Evolutionary conservation across 2,888 invertebrate species (phyloP).

Genomic region (Ennomos erosarius): DNA sequence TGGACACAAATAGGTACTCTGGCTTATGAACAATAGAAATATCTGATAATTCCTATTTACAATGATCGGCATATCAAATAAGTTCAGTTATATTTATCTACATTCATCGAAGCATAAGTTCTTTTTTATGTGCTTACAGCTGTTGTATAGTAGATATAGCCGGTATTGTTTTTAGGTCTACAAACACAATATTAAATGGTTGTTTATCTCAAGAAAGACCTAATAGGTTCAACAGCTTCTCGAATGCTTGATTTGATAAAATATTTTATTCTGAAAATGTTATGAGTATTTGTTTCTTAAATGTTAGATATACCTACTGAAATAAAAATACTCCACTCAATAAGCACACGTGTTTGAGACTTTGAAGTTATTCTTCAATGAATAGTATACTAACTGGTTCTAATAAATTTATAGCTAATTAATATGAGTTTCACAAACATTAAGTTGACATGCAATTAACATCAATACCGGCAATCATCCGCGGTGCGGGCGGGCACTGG

Average conservation of each 20-base stretch:
- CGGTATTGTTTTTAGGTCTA: neutral
- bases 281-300: neutral
- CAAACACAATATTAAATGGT: conserved; percentile 1
- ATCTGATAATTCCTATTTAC: conserved; percentile 63
- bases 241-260: conserved; percentile 5
- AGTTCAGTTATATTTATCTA: conserved; percentile 42
- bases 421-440: conserved; percentile 60
- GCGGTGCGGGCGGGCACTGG: conserved; percentile 39
- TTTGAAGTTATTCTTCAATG: conserved; percentile 39
- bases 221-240: neutral
- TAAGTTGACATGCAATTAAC: conserved; percentile 67
- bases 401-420: conserved; percentile 20
- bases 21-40: conserved; percentile 63
- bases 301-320: too few species aligned
- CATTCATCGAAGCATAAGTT: conserved; percentile 48
- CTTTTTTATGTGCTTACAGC: conserved; percentile 17
- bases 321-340: too few species aligned
- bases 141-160: too few species aligned
- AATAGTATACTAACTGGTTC: conserved; percentile 35
- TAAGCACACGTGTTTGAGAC: conserved; percentile 14
- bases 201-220: neutral
- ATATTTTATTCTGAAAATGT: neutral
- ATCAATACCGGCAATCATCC: conserved; percentile 53
- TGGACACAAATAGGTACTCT: conserved; percentile 66
- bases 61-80: conserved; percentile 54